A percentile compares a stretch with the other conserved stretches of the same genome.
Conservation (phyloP, 2,888 invertebrate genomes). For the Aphelenchoides bicaudatus region DNA sequence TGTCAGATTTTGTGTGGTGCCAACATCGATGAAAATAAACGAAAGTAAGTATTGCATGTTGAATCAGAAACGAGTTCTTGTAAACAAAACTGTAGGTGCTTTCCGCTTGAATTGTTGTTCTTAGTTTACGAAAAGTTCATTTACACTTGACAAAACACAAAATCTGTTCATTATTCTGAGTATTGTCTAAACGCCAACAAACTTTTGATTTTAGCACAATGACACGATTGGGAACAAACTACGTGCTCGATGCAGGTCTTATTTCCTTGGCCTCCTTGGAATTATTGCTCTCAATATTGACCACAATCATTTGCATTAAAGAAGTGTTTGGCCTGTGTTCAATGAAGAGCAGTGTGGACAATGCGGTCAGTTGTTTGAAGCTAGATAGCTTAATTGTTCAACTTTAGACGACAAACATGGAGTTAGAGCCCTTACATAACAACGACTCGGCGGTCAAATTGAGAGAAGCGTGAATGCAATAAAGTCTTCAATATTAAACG, state of each 20-base stretch:
- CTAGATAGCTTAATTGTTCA: too few relatives aligned
- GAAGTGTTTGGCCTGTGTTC: constrained; percentile 28
- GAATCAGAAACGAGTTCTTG: background rate
- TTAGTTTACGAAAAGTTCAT: too few relatives aligned
- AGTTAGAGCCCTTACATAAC: background rate
- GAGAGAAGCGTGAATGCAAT: too few relatives aligned
- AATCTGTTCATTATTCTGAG: too few relatives aligned
- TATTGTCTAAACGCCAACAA: too few relatives aligned
- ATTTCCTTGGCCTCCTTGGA: constrained; percentile 45
- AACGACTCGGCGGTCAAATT: too few relatives aligned
- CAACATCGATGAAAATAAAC: constrained; percentile 44
- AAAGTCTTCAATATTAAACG: too few relatives aligned
- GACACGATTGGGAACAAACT: constrained; percentile 56
- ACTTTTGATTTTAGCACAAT: constrained; percentile 39
- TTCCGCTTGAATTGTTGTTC: too few relatives aligned
- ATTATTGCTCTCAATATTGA: constrained; percentile 39
- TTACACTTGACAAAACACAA: too few relatives aligned
- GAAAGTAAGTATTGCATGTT: constrained; percentile 32
- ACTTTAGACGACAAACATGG: too few relatives aligned
- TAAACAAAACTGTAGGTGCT: too few relatives aligned
- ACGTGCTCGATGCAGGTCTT: constrained; percentile 50
- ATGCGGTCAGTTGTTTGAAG: constrained; percentile 17
- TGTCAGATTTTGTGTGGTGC: constrained; percentile 55
- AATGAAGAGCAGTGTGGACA: constrained; percentile 14
- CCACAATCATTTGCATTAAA: constrained; percentile 35